Percentiles rank a stretch among this genome's conserved stretches.
Evolutionary conservation across 30 jellyfish, hydroid and myxozoan species (phyloP).

Genomic region (Mastigias papua): DNA sequence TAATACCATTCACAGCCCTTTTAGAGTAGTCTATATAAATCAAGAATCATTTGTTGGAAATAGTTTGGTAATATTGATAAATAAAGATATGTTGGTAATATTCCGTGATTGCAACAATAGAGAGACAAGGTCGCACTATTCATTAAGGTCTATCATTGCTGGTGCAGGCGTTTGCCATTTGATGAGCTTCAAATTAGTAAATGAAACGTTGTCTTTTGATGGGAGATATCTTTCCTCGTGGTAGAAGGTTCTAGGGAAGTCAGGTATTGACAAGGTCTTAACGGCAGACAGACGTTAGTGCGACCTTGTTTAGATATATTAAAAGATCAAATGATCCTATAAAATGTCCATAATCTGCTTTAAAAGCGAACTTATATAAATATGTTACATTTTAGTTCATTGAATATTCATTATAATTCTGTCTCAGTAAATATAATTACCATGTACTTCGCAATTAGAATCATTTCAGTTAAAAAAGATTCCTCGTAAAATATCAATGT

Average conservation of each 20-base stretch:
- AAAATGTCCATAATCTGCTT: slow-evolving; percentile 32
- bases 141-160: neutral
- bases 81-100: neutral
- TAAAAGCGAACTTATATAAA: slow-evolving; percentile 17
- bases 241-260: no score
- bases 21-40: neutral
- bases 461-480: neutral
- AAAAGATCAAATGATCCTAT: slow-evolving; percentile 40
- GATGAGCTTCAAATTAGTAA: neutral
- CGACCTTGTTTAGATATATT: slow-evolving; percentile 15
- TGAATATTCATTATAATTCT: neutral
- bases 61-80: neutral
- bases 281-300: neutral
- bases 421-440: neutral
- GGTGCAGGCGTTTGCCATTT: neutral
- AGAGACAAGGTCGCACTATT: neutral
- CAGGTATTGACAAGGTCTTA: no score
- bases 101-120: neutral
- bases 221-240: no score
- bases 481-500: slow-evolving; percentile 15
- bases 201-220: no score
- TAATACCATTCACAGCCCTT: neutral
- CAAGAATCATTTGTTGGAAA: neutral
- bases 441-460: neutral
- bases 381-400: slow-evolving; percentile 20